Conservation (phyloP, 1,140 invertebrate genomes). For the Hyphantria cunea region DNA sequence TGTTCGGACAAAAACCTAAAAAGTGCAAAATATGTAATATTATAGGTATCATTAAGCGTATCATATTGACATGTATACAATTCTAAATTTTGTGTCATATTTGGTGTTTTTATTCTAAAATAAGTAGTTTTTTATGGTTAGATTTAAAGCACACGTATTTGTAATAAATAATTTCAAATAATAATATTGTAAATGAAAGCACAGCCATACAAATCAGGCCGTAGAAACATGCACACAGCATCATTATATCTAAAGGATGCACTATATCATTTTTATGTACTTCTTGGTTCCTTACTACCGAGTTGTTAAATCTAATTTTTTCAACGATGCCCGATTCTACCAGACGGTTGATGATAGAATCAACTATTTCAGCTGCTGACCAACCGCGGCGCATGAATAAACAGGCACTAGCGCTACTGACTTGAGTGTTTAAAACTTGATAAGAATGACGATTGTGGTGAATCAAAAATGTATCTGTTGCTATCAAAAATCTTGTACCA, state of each 20-base stretch:
- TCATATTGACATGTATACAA: too few relatives aligned
- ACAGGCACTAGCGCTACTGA: conserved; percentile 33
- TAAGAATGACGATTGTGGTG: conserved; percentile 30
- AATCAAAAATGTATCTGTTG: conserved; percentile 34
- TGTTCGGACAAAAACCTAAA: too few relatives aligned
- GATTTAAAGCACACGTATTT: conserved; percentile 6
- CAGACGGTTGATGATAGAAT: conserved; percentile 32
- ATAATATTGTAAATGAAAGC: conserved; percentile 41
- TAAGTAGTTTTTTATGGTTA: too few relatives aligned
- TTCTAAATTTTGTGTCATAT: too few relatives aligned
- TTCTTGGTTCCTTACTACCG: conserved; percentile 7
- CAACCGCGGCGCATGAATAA: conserved; percentile 52
- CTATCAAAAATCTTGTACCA: conserved; percentile 47
- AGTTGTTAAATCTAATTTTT: conserved; percentile 33
- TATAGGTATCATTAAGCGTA: too few relatives aligned
- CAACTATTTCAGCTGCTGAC: conserved; percentile 44
- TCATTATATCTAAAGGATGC: conserved; percentile 37
- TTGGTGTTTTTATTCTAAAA: too few relatives aligned
- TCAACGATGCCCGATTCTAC: conserved; percentile 41
- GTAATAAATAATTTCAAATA: conserved; percentile 43
- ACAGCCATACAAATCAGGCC: conserved; percentile 43
- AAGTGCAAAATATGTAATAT: too few relatives aligned
- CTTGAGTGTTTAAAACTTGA: conserved; percentile 45
- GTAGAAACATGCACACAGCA: conserved; percentile 48
- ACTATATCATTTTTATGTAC: conserved; percentile 12